Evolutionary conservation across 2,797 vertebrate species (phyloP).

Genomic region (Rhinichthys osculus): DNA sequence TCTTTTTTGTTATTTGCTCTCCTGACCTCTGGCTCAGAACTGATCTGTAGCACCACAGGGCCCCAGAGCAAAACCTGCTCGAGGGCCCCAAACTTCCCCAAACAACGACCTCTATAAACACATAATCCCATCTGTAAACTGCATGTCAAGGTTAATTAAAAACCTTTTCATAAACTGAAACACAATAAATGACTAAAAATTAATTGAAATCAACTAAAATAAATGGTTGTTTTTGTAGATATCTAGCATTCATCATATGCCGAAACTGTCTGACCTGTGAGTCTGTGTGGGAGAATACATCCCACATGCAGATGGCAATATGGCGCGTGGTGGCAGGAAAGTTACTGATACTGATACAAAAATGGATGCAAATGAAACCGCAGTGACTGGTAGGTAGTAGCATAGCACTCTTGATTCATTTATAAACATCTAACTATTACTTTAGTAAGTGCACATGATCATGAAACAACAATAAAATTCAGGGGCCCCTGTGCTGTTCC

Average conservation of each 20-base stretch:
- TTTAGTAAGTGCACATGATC: not conserved
- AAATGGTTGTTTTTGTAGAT: not conserved
- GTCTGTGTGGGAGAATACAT: conserved; percentile 28
- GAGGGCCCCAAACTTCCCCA: not conserved
- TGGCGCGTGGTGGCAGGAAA: not conserved
- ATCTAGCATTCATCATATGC: not conserved
- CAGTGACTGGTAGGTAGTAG: not conserved
- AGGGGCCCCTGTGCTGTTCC: not conserved
- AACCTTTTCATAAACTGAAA: not conserved
- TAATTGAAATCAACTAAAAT: not conserved
- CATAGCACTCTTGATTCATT: not conserved
- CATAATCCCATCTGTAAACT: conserved; percentile 28
- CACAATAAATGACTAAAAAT: not conserved
- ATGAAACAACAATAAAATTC: not conserved
- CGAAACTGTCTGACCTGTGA: conserved; percentile 5
- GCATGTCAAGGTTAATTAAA: conserved; percentile 41
- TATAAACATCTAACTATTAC: not conserved
- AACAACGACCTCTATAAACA: conserved; percentile 6
- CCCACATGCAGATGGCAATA: conserved; percentile 29
- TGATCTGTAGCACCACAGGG: not conserved
- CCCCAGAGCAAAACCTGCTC: not conserved
- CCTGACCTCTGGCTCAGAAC: conserved; percentile 4
- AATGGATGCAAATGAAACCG: conserved; percentile 3
- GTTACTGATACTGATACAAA: not conserved
- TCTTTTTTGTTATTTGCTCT: conserved; percentile 8